Base-by-base conservation (phyloP, 1,140 invertebrate genomes). In the Drosophila auraria region DNA sequence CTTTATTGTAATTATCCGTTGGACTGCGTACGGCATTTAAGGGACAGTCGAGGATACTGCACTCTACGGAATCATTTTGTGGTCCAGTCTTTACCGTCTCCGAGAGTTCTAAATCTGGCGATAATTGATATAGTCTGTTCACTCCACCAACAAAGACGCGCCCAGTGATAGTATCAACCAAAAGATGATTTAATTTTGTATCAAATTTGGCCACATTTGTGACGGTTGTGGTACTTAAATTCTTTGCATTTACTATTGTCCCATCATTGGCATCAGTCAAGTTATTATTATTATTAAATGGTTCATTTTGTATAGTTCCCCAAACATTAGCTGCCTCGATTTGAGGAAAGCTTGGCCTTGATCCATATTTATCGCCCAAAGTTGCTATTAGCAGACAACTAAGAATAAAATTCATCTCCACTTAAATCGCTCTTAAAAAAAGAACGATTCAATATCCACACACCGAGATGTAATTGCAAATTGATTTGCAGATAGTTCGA, bases 1-100 rank as follows among this genome's bases (percentile, higher is more conserved):
- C 98, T 93, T 99, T 99, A 94, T 99, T 99, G 75, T 97, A 96
- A 93, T 98, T 99, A 94, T 99, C 96, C 12, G 97, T 98, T 3
- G 95, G 95, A 79, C 96, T 95, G 78, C 95, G 95, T 63, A 95
- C 94, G 44, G 95, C 95, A 74, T 95, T 95, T 1, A 95, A 93
- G 5, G 96, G 96, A 92, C 97, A 98, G 90, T 97, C 96, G 45
- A 96, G 94, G 76, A 97, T 97, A 47, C 97, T 97, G 93, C 98
- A 99, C 62, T 97, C 96, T 11, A 96, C 95, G 44, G 97, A 97
- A 94, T 99, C 98, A 77, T 97, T 95, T 89, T 96, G 94, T 4
- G 99, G 99, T 1, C 99, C 99, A 17, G 98, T 99, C 72, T 95
- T 94, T 25, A 96, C 97, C 33, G 95, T 95, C 79, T 97, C 95